Percentiles rank a stretch among this genome's conserved stretches.
Evolutionary conservation across 2,888 invertebrate species (phyloP).

Genomic region (Meteorus colon): DNA sequence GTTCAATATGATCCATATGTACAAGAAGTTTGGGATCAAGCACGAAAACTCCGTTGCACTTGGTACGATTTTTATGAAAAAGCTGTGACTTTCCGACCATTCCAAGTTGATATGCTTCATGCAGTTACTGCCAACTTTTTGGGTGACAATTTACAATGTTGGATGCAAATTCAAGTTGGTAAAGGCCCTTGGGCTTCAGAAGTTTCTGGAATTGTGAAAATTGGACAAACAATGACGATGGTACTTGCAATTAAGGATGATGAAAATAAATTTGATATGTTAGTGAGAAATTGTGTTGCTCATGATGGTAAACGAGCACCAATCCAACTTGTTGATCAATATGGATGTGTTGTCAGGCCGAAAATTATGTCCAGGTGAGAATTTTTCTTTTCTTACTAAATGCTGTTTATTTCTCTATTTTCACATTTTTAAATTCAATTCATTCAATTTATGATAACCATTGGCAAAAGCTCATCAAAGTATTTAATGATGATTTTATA

Average conservation of each 20-base stretch:
- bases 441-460: not conserved
- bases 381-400: not conserved
- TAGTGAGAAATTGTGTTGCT: conserved; percentile 94
- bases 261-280: conserved; percentile 96
- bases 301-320: conserved; percentile 95
- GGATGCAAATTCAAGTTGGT: conserved; percentile 98
- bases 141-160: conserved; percentile 95
- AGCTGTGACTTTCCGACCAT: conserved; percentile 94
- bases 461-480: not conserved
- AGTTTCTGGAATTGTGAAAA: conserved; percentile 95
- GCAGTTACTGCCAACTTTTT: conserved; percentile 96
- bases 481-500: conserved; percentile 11
- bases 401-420: not conserved
- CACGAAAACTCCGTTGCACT: conserved; percentile 91
- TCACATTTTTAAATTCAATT: not conserved
- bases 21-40: conserved; percentile 97
- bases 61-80: conserved; percentile 98
- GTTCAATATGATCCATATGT: conserved; percentile 96
- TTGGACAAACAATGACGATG: conserved; percentile 98
- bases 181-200: conserved; percentile 98
- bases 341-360: conserved; percentile 93
- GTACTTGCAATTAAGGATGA: conserved; percentile 96
- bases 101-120: conserved; percentile 96
- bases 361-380: conserved; percentile 87
- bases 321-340: conserved; percentile 93